phyloP scores from a whole-genome alignment of 1,140 invertebrate species.

The Drosophila aff. region DNA sequence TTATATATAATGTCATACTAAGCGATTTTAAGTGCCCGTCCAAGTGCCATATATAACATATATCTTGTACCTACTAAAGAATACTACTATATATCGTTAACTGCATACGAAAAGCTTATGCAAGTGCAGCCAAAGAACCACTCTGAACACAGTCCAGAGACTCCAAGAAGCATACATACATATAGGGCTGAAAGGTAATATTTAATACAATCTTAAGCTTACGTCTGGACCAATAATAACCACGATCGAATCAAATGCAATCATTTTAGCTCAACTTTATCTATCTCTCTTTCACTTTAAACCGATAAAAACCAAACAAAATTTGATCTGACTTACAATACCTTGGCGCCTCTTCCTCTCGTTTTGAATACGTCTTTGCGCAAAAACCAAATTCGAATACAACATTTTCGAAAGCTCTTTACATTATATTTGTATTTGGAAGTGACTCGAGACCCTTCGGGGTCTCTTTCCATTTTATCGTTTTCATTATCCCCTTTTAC shows the following conservation, averaged over 20 bases:
- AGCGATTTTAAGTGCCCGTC: constrained; percentile 26
- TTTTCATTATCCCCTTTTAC: constrained; percentile 22
- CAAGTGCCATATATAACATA: constrained; percentile 25
- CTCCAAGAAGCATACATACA: constrained; percentile 1
- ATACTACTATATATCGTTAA: constrained; percentile 14
- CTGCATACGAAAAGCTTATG: constrained; percentile 47
- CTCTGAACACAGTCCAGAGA: constrained; percentile 36
- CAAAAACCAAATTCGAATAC: constrained; percentile 31
- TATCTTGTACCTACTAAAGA: constrained; percentile 31
- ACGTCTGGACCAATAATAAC: constrained; percentile 40
- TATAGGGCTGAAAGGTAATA: constrained; percentile 61
- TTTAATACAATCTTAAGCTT: constrained; percentile 47
- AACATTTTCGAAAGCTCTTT: constrained; percentile 31
- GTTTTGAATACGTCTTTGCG: constrained; percentile 41
- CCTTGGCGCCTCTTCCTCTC: constrained; percentile 59
- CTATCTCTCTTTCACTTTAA: constrained; percentile 26
- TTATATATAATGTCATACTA: constrained; percentile 31
- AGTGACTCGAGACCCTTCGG: constrained; percentile 23
- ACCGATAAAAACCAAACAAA: constrained; percentile 20
- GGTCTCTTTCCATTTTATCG: constrained; percentile 1
- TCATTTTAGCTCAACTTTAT: constrained; percentile 60
- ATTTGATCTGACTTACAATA: constrained; percentile 38
- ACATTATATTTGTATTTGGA: constrained; percentile 39
- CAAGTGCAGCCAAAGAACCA: constrained; percentile 33
- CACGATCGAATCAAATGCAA: constrained; percentile 46